Percentiles rank a stretch among this genome's conserved stretches.
Evolutionary conservation across 1,140 invertebrate genomes (phyloP).

Genomic region (Yoshiicerus persimilis): DNA sequence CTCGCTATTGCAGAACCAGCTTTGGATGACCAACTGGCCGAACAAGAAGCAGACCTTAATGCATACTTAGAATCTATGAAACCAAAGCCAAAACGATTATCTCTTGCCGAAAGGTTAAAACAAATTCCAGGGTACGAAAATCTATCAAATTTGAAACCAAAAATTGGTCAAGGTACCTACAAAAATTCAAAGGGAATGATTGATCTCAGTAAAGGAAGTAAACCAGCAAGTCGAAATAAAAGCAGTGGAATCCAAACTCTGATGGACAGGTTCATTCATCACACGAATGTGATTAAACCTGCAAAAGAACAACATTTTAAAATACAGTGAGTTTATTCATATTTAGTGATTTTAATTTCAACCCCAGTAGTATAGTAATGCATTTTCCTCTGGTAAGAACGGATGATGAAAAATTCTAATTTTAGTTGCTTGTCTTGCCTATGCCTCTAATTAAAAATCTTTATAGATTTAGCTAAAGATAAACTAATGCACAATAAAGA

Average conservation of each 20-base stretch:
- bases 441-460: not conserved
- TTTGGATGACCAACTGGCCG: not conserved
- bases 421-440: too few relatives aligned
- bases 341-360: not conserved
- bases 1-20: not conserved
- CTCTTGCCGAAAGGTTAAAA: not conserved
- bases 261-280: slow-evolving; percentile 62
- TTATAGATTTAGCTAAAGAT: too few relatives aligned
- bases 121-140: not conserved
- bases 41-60: not conserved
- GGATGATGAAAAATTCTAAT: too few relatives aligned
- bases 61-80: not conserved
- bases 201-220: not conserved
- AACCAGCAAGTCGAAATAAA: not conserved
- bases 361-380: not conserved
- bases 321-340: slow-evolving; percentile 23
- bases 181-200: not conserved
- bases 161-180: not conserved
- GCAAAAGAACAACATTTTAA: slow-evolving; percentile 51
- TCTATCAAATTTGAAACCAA: not conserved
- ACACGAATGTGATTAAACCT: slow-evolving; percentile 58
- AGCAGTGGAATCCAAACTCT: slow-evolving; percentile 53
- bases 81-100: slow-evolving; percentile 4
- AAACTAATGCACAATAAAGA: too few relatives aligned
- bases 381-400: too few relatives aligned